Percentiles rank a stretch among this genome's conserved stretches.
phyloP scores from a whole-genome alignment of 2,113 vertebrate species.

The Phalacrocorax brasilianus region DNA sequence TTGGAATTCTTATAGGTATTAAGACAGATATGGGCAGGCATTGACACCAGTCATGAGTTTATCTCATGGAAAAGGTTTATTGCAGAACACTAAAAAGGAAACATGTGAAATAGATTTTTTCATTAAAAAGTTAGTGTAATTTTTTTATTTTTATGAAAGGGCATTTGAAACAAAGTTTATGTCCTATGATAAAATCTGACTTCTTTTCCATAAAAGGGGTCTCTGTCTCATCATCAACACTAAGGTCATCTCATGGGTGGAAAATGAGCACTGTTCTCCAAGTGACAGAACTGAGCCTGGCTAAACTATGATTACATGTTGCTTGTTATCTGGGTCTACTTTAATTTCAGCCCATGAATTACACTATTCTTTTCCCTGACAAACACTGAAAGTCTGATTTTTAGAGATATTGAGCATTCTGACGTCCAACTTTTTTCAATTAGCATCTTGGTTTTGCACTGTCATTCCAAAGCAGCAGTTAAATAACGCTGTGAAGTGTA shows the following conservation, averaged over 20 bases:
- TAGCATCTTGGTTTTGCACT: not conserved
- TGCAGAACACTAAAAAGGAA: not conserved
- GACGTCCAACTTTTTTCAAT: not conserved
- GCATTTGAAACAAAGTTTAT: not conserved
- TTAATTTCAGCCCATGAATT: not conserved
- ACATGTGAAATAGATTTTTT: not conserved
- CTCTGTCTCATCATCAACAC: not conserved
- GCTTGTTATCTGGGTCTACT: not conserved
- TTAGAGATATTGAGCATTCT: not conserved
- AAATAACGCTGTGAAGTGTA: not conserved
- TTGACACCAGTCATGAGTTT: constrained; percentile 73
- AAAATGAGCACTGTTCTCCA: not conserved
- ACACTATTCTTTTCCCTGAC: not conserved
- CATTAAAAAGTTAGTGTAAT: not conserved
- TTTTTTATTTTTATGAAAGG: not conserved
- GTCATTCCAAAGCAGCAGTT: not conserved
- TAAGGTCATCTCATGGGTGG: not conserved
- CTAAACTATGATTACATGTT: not conserved
- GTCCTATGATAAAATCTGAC: not conserved
- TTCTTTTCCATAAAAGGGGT: not conserved
- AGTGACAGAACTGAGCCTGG: not conserved
- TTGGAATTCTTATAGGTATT: constrained; percentile 73
- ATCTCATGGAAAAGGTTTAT: constrained; percentile 67
- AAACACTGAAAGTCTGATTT: not conserved
- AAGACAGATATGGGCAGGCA: constrained; percentile 46